A percentile compares a stretch with the other conserved stretches of the same genome.
Conservation (phyloP, 2,113 vertebrate species). For the Drymodes brunneopygia region DNA sequence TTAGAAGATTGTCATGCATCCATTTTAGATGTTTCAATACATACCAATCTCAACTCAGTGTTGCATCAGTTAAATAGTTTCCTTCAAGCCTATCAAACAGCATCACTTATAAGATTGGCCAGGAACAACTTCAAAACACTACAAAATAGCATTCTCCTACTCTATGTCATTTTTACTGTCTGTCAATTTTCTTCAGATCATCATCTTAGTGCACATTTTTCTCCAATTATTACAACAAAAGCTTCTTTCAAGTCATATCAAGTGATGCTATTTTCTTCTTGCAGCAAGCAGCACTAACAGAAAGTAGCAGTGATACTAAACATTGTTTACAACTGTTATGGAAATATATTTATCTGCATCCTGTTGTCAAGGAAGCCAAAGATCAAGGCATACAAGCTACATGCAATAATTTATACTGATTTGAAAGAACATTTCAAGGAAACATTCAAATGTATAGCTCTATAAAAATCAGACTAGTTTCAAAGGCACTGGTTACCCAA, state of each 20-base stretch:
- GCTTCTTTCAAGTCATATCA: slow-evolving; percentile 48
- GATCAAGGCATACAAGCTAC: slow-evolving; percentile 58
- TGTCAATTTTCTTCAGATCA: neutral
- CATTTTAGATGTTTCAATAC: neutral
- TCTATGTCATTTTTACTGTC: neutral
- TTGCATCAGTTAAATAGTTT: neutral
- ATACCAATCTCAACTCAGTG: neutral
- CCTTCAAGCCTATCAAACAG: neutral
- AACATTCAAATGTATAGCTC: slow-evolving; percentile 34
- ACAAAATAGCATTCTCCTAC: neutral
- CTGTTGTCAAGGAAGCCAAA: slow-evolving; percentile 71
- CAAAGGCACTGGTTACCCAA: slow-evolving; percentile 26
- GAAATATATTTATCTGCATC: slow-evolving; percentile 66
- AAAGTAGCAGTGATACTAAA: slow-evolving; percentile 60
- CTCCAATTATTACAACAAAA: slow-evolving; percentile 59
- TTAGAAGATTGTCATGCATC: neutral
- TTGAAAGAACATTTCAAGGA: slow-evolving; percentile 50
- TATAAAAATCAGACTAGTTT: slow-evolving; percentile 37
- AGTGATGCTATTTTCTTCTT: slow-evolving; percentile 47
- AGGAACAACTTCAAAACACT: neutral
- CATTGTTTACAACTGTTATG: slow-evolving; percentile 64
- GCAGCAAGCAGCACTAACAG: slow-evolving; percentile 31
- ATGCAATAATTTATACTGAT: slow-evolving; percentile 51
- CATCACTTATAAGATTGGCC: neutral
- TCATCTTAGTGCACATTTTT: slow-evolving; percentile 47